Conservation (phyloP, 2,797 vertebrate genomes). For the Acanthurus leucopareius region DNA sequence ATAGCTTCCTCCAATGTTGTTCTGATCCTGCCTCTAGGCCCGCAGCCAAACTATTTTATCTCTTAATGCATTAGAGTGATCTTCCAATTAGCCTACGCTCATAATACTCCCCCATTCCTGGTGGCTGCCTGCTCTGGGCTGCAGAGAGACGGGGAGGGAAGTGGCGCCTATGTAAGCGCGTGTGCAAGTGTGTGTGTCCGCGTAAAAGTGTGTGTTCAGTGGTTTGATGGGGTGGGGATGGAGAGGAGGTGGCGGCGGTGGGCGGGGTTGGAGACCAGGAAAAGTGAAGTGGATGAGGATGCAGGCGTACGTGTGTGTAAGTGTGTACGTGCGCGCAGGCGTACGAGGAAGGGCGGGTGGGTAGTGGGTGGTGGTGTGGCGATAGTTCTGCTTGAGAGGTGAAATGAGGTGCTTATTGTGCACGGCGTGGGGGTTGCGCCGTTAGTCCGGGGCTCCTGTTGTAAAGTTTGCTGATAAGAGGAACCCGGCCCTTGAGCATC, state of each 20-base stretch:
- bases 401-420: slow-evolving; percentile 99
- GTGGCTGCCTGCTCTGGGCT: slow-evolving; percentile 88
- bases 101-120: slow-evolving; percentile 98
- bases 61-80: slow-evolving; percentile 99
- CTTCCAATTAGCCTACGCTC: slow-evolving; percentile 99
- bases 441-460: slow-evolving; percentile 98
- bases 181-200: slow-evolving; percentile 58
- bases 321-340: slow-evolving; percentile 66
- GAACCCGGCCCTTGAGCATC: slow-evolving; percentile 99
- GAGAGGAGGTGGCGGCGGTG: slow-evolving; percentile 51
- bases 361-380: slow-evolving; percentile 85
- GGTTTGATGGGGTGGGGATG: slow-evolving; percentile 66
- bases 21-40: slow-evolving; percentile 99
- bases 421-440: slow-evolving; percentile 94
- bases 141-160: slow-evolving; percentile 60
- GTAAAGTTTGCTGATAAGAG: slow-evolving; percentile 99
- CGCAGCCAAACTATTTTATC: slow-evolving; percentile 99
- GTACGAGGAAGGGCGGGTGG: slow-evolving; percentile 59
- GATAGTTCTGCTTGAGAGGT: slow-evolving; percentile 99
- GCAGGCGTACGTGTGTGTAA: slow-evolving; percentile 57
- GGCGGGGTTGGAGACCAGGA: slow-evolving; percentile 63
- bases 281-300: slow-evolving; percentile 79
- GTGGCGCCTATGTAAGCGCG: slow-evolving; percentile 38
- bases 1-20: slow-evolving; percentile 98
- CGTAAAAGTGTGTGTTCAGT: slow-evolving; percentile 53